phyloP scores from a whole-genome alignment of 1,140 invertebrate species.

The Helicoverpa zea region DNA sequence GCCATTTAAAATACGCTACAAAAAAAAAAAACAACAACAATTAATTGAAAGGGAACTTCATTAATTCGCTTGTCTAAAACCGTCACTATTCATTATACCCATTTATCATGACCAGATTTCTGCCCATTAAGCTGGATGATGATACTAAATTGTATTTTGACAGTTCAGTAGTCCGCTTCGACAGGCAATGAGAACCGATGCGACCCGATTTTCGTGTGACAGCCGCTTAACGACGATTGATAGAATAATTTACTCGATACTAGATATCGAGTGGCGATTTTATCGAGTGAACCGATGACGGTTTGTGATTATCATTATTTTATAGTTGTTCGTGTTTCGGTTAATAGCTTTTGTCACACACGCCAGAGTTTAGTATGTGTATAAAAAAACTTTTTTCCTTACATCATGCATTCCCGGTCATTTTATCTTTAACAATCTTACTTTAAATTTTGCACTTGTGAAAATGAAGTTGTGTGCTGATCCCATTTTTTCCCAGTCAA shows the following conservation, averaged over 20 bases:
- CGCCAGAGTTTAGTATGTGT: too few species aligned
- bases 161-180: slow-evolving; percentile 19
- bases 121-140: slow-evolving; percentile 34
- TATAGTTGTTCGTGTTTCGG: too few species aligned
- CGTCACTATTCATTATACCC: slow-evolving; percentile 3
- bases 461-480: too few species aligned
- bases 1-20: too few species aligned
- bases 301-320: not conserved
- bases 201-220: slow-evolving; percentile 37
- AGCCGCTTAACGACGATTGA: slow-evolving; percentile 43
- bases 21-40: too few species aligned
- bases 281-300: not conserved
- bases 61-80: slow-evolving; percentile 11
- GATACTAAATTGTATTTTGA: slow-evolving; percentile 47
- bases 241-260: slow-evolving; percentile 43
- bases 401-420: too few species aligned
- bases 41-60: not conserved
- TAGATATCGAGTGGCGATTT: slow-evolving; percentile 16
- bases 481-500: too few species aligned
- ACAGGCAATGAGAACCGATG: slow-evolving; percentile 37
- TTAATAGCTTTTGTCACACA: too few species aligned
- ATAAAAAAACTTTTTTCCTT: too few species aligned
- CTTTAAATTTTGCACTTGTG: too few species aligned
- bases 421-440: too few species aligned
- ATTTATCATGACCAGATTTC: slow-evolving; percentile 38